phyloP scores from a whole-genome alignment of 1,140 invertebrate species.

The Onthophagus taurus region DNA sequence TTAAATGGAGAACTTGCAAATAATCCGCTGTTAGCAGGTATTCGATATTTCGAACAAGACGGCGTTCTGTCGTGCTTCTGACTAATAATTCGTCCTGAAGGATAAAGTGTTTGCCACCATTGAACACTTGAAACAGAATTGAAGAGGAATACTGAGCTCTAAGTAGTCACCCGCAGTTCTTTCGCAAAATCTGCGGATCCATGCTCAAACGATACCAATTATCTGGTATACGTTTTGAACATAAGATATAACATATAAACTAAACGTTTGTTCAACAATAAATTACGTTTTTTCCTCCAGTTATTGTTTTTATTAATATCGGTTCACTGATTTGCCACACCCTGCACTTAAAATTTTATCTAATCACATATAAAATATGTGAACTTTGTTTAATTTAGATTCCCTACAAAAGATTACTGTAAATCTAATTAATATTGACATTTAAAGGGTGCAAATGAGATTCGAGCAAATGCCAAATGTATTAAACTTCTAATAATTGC shows the following conservation, averaged over 20 bases:
- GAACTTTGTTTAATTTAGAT: too few species aligned
- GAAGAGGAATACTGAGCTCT: too few species aligned
- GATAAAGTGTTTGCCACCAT: neutral
- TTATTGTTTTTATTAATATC: too few species aligned
- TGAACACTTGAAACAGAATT: slow-evolving; percentile 1
- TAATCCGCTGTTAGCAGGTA: neutral
- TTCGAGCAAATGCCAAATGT: too few species aligned
- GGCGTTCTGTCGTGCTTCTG: slow-evolving; percentile 1
- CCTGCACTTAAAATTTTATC: too few species aligned
- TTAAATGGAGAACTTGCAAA: slow-evolving; percentile 1
- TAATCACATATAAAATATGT: too few species aligned
- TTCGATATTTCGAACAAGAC: neutral
- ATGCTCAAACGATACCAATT: neutral
- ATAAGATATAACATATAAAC: too few species aligned
- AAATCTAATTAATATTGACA: too few species aligned
- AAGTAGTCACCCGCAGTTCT: neutral
- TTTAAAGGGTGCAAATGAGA: too few species aligned
- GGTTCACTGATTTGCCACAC: too few species aligned
- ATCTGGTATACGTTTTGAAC: neutral
- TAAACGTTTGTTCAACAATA: neutral
- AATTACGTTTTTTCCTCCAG: neutral
- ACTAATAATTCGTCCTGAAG: neutral
- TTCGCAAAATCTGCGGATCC: neutral
- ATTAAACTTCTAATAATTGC: too few species aligned
- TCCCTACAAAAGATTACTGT: too few species aligned